Evolutionary conservation across 2,888 invertebrate species (phyloP).

Genomic region (Plebejus argus): DNA sequence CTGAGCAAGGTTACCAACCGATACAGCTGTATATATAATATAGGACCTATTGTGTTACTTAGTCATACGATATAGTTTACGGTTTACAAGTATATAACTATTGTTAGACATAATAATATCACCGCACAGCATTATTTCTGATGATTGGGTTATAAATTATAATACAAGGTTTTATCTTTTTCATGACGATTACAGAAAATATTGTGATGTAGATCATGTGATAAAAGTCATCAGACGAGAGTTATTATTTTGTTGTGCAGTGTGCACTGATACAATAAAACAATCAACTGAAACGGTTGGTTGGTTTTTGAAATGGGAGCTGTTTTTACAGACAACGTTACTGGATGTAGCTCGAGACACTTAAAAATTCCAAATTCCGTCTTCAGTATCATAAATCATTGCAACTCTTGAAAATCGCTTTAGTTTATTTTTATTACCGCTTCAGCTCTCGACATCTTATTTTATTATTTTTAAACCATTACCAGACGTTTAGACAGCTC

Average conservation of each 20-base stretch:
- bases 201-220: neutral
- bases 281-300: neutral
- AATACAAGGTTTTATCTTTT: neutral
- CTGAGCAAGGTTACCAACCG: slow-evolving; percentile 23
- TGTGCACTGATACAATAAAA: neutral
- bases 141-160: neutral
- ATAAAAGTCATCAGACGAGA: neutral
- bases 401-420: neutral
- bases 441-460: neutral
- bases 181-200: neutral
- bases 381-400: too few species aligned
- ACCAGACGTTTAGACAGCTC: neutral
- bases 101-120: neutral
- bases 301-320: neutral
- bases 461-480: too few species aligned
- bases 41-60: slow-evolving; percentile 10
- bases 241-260: neutral
- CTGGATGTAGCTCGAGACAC: neutral
- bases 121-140: neutral
- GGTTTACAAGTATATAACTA: neutral
- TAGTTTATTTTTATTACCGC: neutral
- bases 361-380: neutral
- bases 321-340: neutral
- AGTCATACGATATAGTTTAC: neutral
- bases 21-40: slow-evolving; percentile 22